Percentiles rank a stretch among this genome's conserved stretches.
Evolutionary conservation across 2,888 invertebrate species (phyloP).

Genomic region (Malthinus flaveolus): DNA sequence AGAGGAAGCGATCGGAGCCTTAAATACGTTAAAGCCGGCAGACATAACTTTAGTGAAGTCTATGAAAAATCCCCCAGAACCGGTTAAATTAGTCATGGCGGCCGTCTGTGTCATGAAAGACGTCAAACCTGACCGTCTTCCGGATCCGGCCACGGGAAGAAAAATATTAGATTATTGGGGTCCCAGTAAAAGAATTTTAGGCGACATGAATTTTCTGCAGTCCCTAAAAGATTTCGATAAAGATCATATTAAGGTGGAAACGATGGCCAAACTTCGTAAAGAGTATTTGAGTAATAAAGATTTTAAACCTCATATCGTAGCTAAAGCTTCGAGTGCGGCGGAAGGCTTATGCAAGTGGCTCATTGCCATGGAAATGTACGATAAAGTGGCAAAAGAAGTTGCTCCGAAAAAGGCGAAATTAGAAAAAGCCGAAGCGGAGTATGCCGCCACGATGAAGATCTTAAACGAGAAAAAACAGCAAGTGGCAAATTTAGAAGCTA

Average conservation of each 20-base stretch:
- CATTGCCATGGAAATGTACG: constrained; percentile 87
- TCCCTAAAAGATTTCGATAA: constrained; percentile 79
- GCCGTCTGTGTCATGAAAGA: constrained; percentile 90
- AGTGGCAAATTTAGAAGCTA: constrained; percentile 75
- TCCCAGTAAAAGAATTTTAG: constrained; percentile 79
- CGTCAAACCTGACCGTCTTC: constrained; percentile 74
- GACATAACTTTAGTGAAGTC: constrained; percentile 86
- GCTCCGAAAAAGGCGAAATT: constrained; percentile 86
- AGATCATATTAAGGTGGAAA: constrained; percentile 75
- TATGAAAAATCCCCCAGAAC: constrained; percentile 85
- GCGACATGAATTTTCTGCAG: constrained; percentile 79
- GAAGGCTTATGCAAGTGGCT: constrained; percentile 93
- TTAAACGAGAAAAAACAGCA: constrained; percentile 81
- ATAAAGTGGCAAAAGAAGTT: constrained; percentile 79
- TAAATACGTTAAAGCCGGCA: constrained; percentile 82
- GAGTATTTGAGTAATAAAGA: constrained; percentile 76
- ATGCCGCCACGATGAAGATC: constrained; percentile 81
- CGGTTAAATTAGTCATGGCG: constrained; percentile 83
- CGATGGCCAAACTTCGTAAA: constrained; percentile 75
- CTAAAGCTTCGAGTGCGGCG: constrained; percentile 91
- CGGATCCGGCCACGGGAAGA: constrained; percentile 69
- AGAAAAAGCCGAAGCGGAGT: constrained; percentile 78
- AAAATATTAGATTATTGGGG: constrained; percentile 83
- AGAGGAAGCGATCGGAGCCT: constrained; percentile 73
- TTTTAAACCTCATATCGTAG: constrained; percentile 78